Conservation (phyloP, 37 sponge, comb jelly and placozoan genomes). For the Geodia barretti region DNA sequence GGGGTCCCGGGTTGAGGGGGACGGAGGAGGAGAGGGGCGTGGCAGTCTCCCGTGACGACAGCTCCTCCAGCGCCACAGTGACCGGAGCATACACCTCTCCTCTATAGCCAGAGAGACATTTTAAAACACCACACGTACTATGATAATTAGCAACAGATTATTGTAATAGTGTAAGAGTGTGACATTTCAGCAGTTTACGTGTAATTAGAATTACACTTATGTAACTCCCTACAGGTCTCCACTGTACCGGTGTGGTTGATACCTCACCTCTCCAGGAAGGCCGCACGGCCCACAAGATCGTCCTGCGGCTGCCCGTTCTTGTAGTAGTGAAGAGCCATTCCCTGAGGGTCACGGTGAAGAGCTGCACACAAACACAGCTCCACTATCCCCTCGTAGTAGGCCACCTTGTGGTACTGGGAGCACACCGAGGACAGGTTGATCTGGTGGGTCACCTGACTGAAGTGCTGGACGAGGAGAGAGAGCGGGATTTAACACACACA, state of each 20-base stretch:
- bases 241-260: background rate
- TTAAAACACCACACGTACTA: too few relatives aligned
- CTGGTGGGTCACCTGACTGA: conserved; percentile 74
- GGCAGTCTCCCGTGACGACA: conserved; percentile 9
- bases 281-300: conserved; percentile 50
- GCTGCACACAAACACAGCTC: conserved; percentile 86
- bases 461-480: conserved; percentile 39
- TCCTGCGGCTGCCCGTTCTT: conserved; percentile 68
- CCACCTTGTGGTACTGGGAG: conserved; percentile 52
- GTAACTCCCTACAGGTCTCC: background rate
- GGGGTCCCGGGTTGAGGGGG: conserved; percentile 62
- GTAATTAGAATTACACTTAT: background rate
- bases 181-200: too few relatives aligned
- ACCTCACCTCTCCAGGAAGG: conserved; percentile 60
- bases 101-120: conserved; percentile 21
- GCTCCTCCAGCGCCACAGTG: conserved; percentile 13
- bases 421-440: conserved; percentile 74
- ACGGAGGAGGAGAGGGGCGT: conserved; percentile 11
- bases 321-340: conserved; percentile 77
- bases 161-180: too few relatives aligned
- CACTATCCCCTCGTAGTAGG: conserved; percentile 80
- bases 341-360: conserved; percentile 69
- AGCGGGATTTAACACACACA: background rate
- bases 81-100: conserved; percentile 28
- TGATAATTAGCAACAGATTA: too few relatives aligned